A percentile compares a stretch with the other conserved stretches of the same genome.
Conservation (phyloP, 2,797 vertebrate genomes). For the Diplodus puntazzo region DNA sequence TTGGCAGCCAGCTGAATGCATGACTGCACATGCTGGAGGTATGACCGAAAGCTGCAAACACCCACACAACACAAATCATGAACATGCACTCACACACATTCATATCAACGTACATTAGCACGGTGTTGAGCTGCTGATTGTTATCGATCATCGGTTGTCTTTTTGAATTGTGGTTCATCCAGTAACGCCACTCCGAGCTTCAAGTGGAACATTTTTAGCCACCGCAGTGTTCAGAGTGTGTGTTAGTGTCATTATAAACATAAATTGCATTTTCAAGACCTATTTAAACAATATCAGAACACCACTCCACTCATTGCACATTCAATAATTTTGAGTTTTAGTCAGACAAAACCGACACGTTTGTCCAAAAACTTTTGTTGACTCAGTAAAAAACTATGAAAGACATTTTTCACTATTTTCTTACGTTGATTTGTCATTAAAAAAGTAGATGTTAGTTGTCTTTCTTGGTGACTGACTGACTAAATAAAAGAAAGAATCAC, state of each 20-base stretch:
- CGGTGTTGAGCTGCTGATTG: not conserved
- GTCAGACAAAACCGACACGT: not conserved
- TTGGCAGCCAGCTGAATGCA: constrained; percentile 1
- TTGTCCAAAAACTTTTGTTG: no score
- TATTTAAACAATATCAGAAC: no score
- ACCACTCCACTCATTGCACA: not conserved
- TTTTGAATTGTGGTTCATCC: no score
- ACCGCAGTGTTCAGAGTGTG: not conserved
- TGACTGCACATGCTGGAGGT: not conserved
- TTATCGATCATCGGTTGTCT: no score
- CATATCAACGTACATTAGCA: not conserved
- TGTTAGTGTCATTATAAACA: no score
- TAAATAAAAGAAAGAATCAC: not conserved
- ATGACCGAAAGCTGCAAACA: not conserved
- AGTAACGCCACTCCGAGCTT: not conserved
- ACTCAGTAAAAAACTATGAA: not conserved
- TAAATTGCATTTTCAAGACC: no score
- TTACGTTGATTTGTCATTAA: no score
- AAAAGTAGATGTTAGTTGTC: no score
- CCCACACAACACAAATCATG: not conserved
- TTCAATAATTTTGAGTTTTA: not conserved
- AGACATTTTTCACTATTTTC: not conserved
- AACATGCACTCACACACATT: not conserved
- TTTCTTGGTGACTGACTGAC: no score
- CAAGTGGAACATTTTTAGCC: no score